A percentile compares a stretch with the other conserved stretches of the same genome.
phyloP scores from a whole-genome alignment of 2,113 vertebrate genomes.

The Uropsilus gracilis region DNA sequence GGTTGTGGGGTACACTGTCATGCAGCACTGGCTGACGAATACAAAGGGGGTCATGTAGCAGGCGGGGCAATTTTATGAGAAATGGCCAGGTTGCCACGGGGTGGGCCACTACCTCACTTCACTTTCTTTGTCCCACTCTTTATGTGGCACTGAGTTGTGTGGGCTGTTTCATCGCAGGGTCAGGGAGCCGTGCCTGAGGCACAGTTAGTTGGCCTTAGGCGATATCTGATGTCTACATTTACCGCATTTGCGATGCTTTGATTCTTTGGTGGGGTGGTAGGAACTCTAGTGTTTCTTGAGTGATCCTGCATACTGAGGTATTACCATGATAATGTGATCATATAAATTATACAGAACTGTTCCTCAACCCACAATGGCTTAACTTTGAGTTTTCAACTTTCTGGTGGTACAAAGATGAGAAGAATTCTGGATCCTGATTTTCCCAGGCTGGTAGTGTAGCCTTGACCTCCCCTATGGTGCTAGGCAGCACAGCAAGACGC shows the following conservation, averaged over 20 bases:
- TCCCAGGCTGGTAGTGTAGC: no score
- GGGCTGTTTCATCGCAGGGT: neutral
- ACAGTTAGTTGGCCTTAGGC: fast-evolving
- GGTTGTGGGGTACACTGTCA: neutral
- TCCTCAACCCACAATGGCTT: no score
- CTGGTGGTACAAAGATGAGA: no score
- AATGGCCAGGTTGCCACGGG: neutral
- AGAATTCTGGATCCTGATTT: no score
- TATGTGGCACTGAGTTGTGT: neutral
- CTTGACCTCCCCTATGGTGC: no score
- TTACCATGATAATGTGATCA: neutral
- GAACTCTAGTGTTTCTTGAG: neutral
- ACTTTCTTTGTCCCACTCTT: neutral
- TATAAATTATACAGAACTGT: neutral
- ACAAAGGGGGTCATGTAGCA: neutral
- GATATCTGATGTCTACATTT: neutral
- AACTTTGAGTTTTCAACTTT: no score
- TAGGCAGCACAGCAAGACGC: no score
- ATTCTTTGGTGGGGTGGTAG: neutral
- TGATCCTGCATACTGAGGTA: neutral
- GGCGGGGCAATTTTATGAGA: neutral
- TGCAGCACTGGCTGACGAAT: neutral
- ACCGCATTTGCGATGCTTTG: neutral
- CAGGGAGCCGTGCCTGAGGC: neutral
- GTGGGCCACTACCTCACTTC: neutral